phyloP scores from a whole-genome alignment of 1,140 invertebrate genomes.

The Heliconius hewitsoni region DNA sequence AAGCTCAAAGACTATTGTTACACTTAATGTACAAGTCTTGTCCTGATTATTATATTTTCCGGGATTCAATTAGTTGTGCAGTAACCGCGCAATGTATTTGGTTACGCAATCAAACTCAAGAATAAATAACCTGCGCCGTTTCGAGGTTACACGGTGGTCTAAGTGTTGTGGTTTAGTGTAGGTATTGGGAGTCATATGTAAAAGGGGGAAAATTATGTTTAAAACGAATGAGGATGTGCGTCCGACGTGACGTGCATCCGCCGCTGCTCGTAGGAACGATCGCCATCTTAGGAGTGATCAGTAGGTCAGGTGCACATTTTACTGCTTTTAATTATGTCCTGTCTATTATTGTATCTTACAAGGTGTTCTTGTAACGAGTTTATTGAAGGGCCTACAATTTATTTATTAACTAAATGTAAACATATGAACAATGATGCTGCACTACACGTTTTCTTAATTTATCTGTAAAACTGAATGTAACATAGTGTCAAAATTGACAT shows the following conservation, averaged over 20 bases:
- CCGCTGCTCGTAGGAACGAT: conserved; percentile 48
- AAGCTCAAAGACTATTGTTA: conserved; percentile 11
- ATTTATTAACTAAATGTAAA: background rate
- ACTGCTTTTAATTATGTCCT: conserved; percentile 37
- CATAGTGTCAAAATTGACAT: background rate
- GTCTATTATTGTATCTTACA: conserved; percentile 1
- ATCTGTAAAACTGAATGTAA: no score
- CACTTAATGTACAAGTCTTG: conserved; percentile 4
- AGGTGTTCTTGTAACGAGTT: conserved; percentile 1
- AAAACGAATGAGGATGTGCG: conserved; percentile 66
- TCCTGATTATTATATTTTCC: conserved; percentile 47
- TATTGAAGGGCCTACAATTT: background rate
- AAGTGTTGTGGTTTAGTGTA: conserved; percentile 44
- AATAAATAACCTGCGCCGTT: conserved; percentile 66
- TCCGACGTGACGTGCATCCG: conserved; percentile 73
- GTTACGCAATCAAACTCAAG: conserved; percentile 64
- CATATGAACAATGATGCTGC: background rate
- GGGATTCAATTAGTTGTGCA: conserved; percentile 46
- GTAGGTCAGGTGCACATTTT: conserved; percentile 35
- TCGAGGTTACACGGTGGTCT: conserved; percentile 52
- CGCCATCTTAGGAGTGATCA: conserved; percentile 16
- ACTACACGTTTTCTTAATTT: background rate
- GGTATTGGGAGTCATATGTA: conserved; percentile 50
- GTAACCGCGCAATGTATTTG: conserved; percentile 54
- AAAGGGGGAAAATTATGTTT: conserved; percentile 66